Percentiles rank a stretch among this genome's conserved stretches.
phyloP scores from a whole-genome alignment of 2,113 vertebrate genomes.

The Dasypus novemcinctus region DNA sequence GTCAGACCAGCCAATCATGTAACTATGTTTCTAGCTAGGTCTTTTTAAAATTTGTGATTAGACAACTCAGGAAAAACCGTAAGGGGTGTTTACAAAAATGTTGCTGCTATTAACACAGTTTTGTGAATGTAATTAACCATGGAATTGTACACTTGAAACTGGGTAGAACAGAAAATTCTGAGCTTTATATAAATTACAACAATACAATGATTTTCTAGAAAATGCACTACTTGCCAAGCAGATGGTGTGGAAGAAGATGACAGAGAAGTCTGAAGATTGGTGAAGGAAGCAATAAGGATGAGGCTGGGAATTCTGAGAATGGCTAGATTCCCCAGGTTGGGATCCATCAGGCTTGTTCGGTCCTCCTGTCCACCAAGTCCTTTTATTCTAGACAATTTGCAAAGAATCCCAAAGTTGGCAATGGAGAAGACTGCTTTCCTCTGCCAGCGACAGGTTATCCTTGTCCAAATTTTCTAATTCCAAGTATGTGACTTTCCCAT shows the following conservation, averaged over 20 bases:
- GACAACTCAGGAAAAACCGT: neutral
- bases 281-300: fast-evolving
- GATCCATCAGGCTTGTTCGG: neutral
- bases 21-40: neutral
- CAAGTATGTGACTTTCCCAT: neutral
- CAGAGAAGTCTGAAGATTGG: neutral
- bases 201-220: neutral
- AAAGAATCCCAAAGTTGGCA: neutral
- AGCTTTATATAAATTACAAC: no score
- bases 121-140: no score
- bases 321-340: neutral
- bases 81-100: neutral
- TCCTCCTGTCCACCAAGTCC: neutral
- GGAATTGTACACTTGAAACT: no score
- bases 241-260: neutral
- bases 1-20: neutral
- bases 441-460: neutral
- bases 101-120: no score
- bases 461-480: neutral
- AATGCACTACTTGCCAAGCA: no score
- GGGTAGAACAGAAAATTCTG: no score
- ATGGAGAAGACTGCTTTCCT: neutral
- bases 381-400: neutral
- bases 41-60: neutral
- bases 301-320: neutral